These are phyloP conservation scores for Brachionus asplanchnoidis DNA, from an alignment of 1,140 invertebrate species.

Conservation along the genomic window DNA sequence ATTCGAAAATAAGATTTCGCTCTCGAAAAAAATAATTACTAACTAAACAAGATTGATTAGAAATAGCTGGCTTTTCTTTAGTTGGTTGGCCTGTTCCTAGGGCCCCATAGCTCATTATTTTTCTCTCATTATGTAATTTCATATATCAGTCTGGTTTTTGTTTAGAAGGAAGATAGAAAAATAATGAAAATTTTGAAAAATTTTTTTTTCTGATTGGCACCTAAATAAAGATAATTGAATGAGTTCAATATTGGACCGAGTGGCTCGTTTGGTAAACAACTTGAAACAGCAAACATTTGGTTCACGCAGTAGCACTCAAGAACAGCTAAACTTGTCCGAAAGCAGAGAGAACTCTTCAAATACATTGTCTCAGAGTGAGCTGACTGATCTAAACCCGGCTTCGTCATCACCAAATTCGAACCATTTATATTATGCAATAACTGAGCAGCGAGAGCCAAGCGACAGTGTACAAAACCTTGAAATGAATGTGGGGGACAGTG, in stretches of 20 bases:
- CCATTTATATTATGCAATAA: slow-evolving; percentile 22
- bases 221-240: background rate
- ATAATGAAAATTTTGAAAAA: background rate
- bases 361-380: background rate
- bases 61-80: background rate
- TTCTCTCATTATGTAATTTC: background rate
- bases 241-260: slow-evolving; percentile 1
- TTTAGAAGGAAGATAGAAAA: background rate
- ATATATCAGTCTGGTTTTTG: background rate
- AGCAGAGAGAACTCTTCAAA: background rate
- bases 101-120: background rate
- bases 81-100: background rate
- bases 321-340: background rate
- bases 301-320: background rate
- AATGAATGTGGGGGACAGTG: background rate
- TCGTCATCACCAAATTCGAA: background rate
- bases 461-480: slow-evolving; percentile 6
- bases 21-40: background rate
- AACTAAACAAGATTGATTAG: background rate
- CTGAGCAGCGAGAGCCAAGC: background rate
- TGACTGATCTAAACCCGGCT: background rate
- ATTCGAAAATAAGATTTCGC: background rate
- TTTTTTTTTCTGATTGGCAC: background rate
- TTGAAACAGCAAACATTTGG: background rate
- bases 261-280: slow-evolving; percentile 20